Base-by-base conservation (phyloP, 30 jellyfish, hydroid and myxozoan genomes). In the Catostylus mosaicus region DNA sequence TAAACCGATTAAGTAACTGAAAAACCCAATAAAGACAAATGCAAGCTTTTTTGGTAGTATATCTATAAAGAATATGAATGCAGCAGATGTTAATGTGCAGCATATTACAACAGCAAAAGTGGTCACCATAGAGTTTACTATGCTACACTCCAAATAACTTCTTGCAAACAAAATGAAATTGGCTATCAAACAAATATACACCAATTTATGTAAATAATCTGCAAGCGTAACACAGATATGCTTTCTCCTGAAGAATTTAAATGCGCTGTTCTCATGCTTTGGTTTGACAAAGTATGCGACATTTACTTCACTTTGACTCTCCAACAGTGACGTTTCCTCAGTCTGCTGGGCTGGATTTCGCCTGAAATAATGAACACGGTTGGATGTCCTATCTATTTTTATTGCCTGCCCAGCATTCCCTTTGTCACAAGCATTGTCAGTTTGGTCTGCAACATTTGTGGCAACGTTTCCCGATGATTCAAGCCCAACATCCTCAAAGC, bases 131-230 rank as follows among this genome's bases (percentile, higher is more conserved):
- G 96, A 60, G 57, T 70, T 32, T 30, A 43, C 57, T 7, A 83
- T 32, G 56, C 47, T 82, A 45, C 81, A 48, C n/a, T 85, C 85
- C 40, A 91, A 52, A 29, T 84, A 77, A 3, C 80, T 69, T 45
- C 33, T 43, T 1, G 90, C 83, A 52, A 61, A 91, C 35, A 91
- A 80, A n/a, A 91, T 68, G 64, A 91, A 84, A 18, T 82, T 79
- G 35, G 94, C 89, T 24, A 91, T 72, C 22, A 91, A 45, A 33
- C 94, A 34, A 19, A 86, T 67, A 65, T 77, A 85, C 20, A 91
- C 98, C 6, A 79, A 72, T 65, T 86, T 91, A 52, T 91, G 98
- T 65, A 84, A 61, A 27, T 59, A 31, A 73, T 91, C 98, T 24
- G 98, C 86, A 18, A 91, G 43, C 38, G 93, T 67, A 47, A 91